Evolutionary conservation across 2,797 vertebrate genomes (phyloP).

Genomic region (Sebastes nivosus): DNA sequence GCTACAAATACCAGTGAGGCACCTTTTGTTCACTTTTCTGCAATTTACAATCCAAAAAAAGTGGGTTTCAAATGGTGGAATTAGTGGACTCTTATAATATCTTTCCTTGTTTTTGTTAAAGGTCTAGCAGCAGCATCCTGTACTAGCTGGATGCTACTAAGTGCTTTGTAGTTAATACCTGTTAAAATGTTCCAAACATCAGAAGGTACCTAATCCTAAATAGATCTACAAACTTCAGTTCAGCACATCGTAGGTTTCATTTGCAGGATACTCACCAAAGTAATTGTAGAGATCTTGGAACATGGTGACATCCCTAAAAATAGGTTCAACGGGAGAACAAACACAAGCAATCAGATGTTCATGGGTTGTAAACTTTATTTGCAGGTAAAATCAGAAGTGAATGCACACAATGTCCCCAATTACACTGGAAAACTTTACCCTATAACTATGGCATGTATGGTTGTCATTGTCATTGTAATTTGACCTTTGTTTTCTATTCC

Average conservation of each 20-base stretch:
- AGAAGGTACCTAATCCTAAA: not conserved
- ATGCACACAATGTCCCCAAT: not conserved
- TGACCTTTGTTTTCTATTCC: not conserved
- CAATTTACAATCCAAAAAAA: not conserved
- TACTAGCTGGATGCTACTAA: not conserved
- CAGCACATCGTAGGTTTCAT: rapidly evolving
- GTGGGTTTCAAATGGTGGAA: not conserved
- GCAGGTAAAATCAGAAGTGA: not conserved
- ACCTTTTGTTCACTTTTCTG: not conserved
- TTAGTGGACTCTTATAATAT: not conserved
- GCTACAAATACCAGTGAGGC: not conserved
- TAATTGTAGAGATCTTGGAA: not conserved
- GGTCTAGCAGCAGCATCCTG: not conserved
- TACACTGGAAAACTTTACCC: not conserved
- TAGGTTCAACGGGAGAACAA: not conserved
- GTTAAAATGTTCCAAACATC: not conserved
- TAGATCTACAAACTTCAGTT: not conserved
- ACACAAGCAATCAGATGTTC: not conserved
- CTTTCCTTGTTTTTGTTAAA: not conserved
- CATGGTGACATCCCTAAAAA: not conserved
- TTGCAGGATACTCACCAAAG: too few species aligned
- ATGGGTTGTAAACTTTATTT: not conserved
- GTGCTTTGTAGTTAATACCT: not conserved
- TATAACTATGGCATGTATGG: not conserved
- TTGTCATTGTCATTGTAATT: not conserved